Base-by-base conservation (phyloP, 1,140 invertebrate species). In the Pachypeltis micranthus region DNA sequence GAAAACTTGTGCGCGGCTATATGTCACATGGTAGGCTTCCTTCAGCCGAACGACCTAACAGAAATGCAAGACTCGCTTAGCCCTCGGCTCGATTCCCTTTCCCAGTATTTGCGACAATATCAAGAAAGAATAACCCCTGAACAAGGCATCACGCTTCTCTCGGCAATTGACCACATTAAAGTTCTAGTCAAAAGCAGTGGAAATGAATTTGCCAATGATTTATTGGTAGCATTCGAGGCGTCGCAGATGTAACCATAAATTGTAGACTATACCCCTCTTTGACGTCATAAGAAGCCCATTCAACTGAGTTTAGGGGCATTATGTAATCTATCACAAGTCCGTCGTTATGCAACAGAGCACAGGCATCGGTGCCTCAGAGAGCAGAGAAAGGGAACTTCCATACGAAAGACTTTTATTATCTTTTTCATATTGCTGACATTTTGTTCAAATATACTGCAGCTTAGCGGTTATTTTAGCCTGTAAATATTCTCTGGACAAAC, bases 1-100 rank as follows among this genome's bases (percentile, higher is more conserved):
- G 54, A 65, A 25, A 62, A 66, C 62, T 44, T 66, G 21, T 66
- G 65, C 44, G 26, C 56, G 4, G 54, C 54, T 2, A 39, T 66
- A n/a, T 66, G 65, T 28, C 62, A 66, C 29, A 21, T 66, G 16
- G 21, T 39, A 14, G 31, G 24, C 12, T 26, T 66, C 19, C 14
- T 59, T 3, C 59, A 58, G 12, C 16, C 27, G 24, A 59, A 63
- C 58, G 65, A 66, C 55, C 14, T 64, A 4, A 14, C 24, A 14
- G 62, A 51, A 21, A 19, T 66, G 14, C 23, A 62, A 59, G 59
- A 24, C 16, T 19, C 63, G 21, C 21, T 66, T n/a, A 44, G 16
- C 25, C 63, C 28, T 24, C 27, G 65, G 34, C 21, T 60, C 24
- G 62, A 63, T 19, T 44, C n/a, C 16, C n/a, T 62, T 2, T 34